phyloP scores from a whole-genome alignment of 1,140 invertebrate genomes.

The Bombus polaris region DNA sequence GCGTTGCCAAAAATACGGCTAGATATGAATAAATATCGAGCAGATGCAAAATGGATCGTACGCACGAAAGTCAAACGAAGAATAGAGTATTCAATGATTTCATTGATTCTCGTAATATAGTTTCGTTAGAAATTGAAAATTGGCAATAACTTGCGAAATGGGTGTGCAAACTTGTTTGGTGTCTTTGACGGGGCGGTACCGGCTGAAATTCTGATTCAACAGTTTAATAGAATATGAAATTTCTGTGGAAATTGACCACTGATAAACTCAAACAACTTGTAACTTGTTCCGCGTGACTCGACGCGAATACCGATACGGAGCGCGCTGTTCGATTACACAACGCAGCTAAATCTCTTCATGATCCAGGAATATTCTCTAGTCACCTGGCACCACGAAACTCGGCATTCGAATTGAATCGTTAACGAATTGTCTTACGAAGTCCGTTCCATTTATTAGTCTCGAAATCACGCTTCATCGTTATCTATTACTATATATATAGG shows the following conservation, averaged over 20 bases:
- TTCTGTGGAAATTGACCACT: background rate
- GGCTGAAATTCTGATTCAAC: background rate
- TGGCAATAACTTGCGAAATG: background rate
- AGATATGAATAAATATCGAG: no score
- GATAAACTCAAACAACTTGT: constrained; percentile 33
- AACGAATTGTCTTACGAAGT: constrained; percentile 2
- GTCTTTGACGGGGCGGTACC: background rate
- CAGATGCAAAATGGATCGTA: no score
- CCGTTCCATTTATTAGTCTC: constrained; percentile 14
- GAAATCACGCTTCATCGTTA: background rate
- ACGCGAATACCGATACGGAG: background rate
- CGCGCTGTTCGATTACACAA: background rate
- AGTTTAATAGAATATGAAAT: constrained; percentile 36
- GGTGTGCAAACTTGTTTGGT: background rate
- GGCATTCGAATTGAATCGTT: constrained; percentile 15
- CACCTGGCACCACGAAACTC: background rate
- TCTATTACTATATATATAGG: background rate
- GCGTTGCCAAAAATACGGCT: no score
- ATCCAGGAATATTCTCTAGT: constrained; percentile 24
- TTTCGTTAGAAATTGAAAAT: background rate
- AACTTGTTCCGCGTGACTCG: constrained; percentile 32
- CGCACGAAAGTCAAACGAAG: no score
- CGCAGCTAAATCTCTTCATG: background rate
- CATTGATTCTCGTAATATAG: background rate
- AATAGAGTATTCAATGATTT: no score